Percentiles rank a stretch among this genome's conserved stretches.
These are phyloP conservation scores for Panagrolaimus sp. DNA, from an alignment of 1,140 invertebrate species.

Conservation along the genomic window DNA sequence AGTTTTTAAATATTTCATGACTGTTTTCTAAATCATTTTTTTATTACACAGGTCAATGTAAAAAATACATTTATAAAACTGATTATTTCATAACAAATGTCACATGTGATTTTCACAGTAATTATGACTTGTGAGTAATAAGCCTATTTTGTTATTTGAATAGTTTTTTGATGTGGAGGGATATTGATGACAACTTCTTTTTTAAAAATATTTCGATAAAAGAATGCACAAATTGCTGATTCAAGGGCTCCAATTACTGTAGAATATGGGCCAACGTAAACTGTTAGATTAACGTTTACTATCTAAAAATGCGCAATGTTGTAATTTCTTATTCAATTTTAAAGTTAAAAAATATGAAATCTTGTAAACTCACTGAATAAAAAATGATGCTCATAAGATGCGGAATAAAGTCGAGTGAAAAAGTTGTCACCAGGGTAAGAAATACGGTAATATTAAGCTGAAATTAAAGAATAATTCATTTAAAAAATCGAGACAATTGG, in stretches of 20 bases:
- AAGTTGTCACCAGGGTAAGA: not conserved
- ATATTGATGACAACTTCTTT: no score
- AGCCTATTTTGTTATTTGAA: no score
- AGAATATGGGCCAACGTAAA: not conserved
- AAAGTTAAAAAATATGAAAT: not conserved
- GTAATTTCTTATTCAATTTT: not conserved
- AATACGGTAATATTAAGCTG: not conserved
- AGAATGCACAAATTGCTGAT: not conserved
- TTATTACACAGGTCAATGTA: no score
- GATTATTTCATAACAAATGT: no score
- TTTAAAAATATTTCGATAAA: slow-evolving; percentile 6
- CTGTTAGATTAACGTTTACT: not conserved
- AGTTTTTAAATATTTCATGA: no score
- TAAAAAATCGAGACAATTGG: no score
- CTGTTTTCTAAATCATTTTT: no score
- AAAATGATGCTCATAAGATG: not conserved
- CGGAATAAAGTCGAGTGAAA: not conserved
- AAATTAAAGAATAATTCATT: not conserved
- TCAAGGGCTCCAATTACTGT: slow-evolving; percentile 1
- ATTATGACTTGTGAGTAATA: no score
- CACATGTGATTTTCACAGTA: no score
- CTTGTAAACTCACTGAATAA: not conserved
- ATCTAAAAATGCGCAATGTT: slow-evolving; percentile 1
- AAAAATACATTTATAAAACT: no score
- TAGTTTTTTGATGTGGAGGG: no score